phyloP scores from a whole-genome alignment of 2,888 invertebrate species.

The Cataglyphis livida region DNA sequence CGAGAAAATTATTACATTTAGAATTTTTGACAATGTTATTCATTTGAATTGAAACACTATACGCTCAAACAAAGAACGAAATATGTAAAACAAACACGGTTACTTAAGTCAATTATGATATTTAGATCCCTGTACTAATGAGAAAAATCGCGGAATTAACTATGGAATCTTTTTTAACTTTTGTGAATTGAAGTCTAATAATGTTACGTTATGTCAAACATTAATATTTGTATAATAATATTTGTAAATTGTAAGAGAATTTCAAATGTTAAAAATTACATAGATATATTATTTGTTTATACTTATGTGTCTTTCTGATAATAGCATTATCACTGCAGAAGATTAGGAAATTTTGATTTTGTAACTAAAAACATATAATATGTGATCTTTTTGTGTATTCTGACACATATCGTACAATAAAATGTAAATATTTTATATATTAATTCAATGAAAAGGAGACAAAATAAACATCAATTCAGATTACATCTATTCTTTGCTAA shows the following conservation, averaged over 20 bases:
- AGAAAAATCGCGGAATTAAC: background rate
- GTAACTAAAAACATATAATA: background rate
- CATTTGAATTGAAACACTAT: background rate
- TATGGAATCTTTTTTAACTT: background rate
- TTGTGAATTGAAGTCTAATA: background rate
- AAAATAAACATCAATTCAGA: background rate
- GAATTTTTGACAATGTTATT: background rate
- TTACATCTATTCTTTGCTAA: background rate
- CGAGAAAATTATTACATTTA: background rate
- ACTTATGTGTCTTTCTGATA: background rate
- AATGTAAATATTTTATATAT: background rate
- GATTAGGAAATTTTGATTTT: background rate
- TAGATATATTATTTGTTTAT: background rate
- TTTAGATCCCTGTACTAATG: background rate
- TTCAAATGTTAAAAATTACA: background rate
- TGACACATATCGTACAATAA: background rate
- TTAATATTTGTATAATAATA: background rate
- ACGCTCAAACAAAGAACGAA: background rate
- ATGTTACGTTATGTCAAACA: background rate
- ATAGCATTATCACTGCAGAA: background rate
- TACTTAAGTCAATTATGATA: conserved; percentile 13
- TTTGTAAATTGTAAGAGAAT: background rate
- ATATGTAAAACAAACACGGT: conserved; percentile 6
- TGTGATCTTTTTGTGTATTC: background rate
- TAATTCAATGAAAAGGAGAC: background rate